Percentiles rank a stretch among this genome's conserved stretches.
These are phyloP conservation scores for Panagrolaimus sp. DNA, from an alignment of 1,140 invertebrate genomes.

Conservation along the genomic window DNA sequence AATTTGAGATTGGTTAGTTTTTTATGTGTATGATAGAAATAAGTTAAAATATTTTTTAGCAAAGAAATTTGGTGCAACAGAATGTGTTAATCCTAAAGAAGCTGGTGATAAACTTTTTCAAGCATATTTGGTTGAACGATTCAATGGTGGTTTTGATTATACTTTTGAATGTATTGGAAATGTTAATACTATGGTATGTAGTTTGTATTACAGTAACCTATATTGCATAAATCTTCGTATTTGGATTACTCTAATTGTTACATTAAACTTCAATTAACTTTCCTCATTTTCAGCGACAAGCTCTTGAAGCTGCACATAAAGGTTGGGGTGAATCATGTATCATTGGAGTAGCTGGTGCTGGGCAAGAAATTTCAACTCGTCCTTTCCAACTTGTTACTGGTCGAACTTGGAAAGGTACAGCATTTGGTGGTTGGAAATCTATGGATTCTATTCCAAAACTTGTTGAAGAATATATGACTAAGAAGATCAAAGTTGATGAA, in stretches of 20 bases:
- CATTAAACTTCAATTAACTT: too few relatives aligned
- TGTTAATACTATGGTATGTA: slow-evolving; percentile 78
- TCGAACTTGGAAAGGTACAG: slow-evolving; percentile 63
- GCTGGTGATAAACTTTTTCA: slow-evolving; percentile 66
- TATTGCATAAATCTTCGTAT: slow-evolving; percentile 5
- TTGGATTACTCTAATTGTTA: background rate
- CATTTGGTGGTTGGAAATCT: slow-evolving; percentile 71
- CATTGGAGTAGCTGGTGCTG: slow-evolving; percentile 73
- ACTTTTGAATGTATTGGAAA: slow-evolving; percentile 99
- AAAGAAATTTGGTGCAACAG: slow-evolving; percentile 62
- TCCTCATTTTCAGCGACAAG: slow-evolving; percentile 69
- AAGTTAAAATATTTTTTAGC: slow-evolving; percentile 52
- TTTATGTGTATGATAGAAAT: slow-evolving; percentile 14
- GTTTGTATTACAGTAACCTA: background rate
- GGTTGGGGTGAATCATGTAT: slow-evolving; percentile 96
- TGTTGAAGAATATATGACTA: slow-evolving; percentile 79
- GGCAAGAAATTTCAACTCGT: slow-evolving; percentile 69
- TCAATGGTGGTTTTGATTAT: slow-evolving; percentile 91
- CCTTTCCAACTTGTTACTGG: slow-evolving; percentile 89
- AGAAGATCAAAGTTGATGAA: slow-evolving; percentile 82
- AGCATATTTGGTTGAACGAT: slow-evolving; percentile 79
- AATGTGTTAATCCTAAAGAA: slow-evolving; percentile 61
- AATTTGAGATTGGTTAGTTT: slow-evolving; percentile 65
- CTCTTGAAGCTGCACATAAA: slow-evolving; percentile 91
- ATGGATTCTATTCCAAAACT: slow-evolving; percentile 84